Evolutionary conservation across 2,797 vertebrate genomes (phyloP).

Genomic region (Apogon hyalosoma): DNA sequence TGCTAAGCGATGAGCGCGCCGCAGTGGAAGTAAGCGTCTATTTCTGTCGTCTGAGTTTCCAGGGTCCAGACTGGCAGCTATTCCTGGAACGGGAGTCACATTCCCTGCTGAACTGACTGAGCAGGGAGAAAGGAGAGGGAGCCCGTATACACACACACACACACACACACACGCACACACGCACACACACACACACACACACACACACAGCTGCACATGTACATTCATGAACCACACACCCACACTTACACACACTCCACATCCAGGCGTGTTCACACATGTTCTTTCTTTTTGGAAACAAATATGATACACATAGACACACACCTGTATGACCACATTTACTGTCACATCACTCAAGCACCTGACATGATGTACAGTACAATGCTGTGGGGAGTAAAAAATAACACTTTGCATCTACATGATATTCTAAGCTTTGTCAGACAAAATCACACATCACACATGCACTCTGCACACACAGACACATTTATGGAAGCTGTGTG

Average conservation of each 20-base stretch:
- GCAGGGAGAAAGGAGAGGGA: slow-evolving; percentile 40
- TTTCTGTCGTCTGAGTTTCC: slow-evolving; percentile 86
- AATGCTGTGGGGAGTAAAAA: slow-evolving; percentile 16
- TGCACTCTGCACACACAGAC: slow-evolving; percentile 27
- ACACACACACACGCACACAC: slow-evolving; percentile 21
- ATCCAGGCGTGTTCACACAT: slow-evolving; percentile 38
- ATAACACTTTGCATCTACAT: slow-evolving; percentile 30
- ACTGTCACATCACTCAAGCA: slow-evolving; percentile 6
- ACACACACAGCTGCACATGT: slow-evolving; percentile 23
- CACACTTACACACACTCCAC: slow-evolving; percentile 13
- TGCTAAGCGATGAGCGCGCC: slow-evolving; percentile 84
- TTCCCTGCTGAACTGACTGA: slow-evolving; percentile 79
- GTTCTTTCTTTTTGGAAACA: slow-evolving; percentile 37
- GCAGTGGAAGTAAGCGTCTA: slow-evolving; percentile 82
- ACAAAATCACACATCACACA: slow-evolving; percentile 16
- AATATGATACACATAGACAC: slow-evolving; percentile 21
- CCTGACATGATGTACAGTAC: slow-evolving; percentile 1
- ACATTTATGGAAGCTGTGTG: slow-evolving; percentile 56
- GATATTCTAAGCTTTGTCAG: slow-evolving; percentile 29
- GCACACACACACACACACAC: slow-evolving; percentile 10
- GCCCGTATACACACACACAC: slow-evolving; percentile 6
- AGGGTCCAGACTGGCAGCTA: slow-evolving; percentile 88
- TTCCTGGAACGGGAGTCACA: slow-evolving; percentile 86
- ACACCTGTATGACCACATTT: slow-evolving; percentile 21
- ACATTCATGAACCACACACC: slow-evolving; percentile 37